Evolutionary conservation across 2,113 vertebrate genomes (phyloP).

Genomic region (Haemorhous mexicanus): DNA sequence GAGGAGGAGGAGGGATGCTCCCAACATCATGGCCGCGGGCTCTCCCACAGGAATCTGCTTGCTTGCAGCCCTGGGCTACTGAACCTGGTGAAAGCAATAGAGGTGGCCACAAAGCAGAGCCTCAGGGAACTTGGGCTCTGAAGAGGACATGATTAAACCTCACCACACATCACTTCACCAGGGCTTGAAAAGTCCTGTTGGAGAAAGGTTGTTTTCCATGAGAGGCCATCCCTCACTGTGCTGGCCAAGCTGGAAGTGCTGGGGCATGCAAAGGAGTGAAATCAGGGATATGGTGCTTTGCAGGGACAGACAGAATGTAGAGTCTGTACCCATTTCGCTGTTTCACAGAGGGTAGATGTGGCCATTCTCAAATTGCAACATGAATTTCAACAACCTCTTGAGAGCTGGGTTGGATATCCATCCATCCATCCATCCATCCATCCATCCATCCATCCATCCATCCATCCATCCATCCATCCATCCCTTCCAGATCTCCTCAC

Average conservation of each 20-base stretch:
- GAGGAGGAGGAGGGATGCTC: background rate
- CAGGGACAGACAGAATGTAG: background rate
- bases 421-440: background rate
- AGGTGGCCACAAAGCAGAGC: background rate
- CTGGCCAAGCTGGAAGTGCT: accelerated
- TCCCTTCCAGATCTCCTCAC: background rate
- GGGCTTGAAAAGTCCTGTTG: background rate
- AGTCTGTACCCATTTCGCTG: accelerated
- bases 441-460: background rate
- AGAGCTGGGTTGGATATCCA: background rate
- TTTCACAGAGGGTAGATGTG: background rate
- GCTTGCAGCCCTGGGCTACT: background rate
- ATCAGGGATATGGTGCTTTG: background rate
- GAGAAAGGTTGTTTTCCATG: background rate
- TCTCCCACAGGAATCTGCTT: background rate
- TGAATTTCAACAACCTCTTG: background rate
- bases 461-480: background rate
- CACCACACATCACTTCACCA: background rate
- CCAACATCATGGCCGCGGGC: background rate
- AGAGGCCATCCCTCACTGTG: background rate
- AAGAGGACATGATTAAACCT: background rate
- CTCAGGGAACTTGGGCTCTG: background rate
- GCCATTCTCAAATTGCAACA: background rate
- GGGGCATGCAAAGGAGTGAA: accelerated
- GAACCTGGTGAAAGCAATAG: background rate